Percentiles rank a stretch among this genome's conserved stretches.
Conservation (phyloP, 2,888 invertebrate species). For the Synanthedon andrenaeformis region DNA sequence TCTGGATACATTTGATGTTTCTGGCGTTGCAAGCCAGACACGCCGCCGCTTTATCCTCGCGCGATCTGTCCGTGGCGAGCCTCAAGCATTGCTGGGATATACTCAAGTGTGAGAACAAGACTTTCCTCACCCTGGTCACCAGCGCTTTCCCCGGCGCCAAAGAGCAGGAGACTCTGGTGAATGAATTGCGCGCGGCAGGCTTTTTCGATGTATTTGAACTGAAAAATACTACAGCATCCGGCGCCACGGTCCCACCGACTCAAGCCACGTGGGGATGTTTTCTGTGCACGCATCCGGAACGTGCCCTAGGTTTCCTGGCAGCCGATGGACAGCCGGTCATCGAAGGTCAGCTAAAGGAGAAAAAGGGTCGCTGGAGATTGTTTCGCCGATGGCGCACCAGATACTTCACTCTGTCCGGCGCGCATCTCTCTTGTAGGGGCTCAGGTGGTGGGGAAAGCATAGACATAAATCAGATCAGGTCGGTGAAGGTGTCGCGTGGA, state of each 20-base stretch:
- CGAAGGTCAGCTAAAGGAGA: constrained; percentile 91
- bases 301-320: constrained; percentile 82
- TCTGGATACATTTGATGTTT: constrained; percentile 97
- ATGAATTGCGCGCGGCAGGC: constrained; percentile 86
- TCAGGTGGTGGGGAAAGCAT: constrained; percentile 87
- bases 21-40: constrained; percentile 89
- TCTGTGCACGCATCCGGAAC: constrained; percentile 92
- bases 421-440: constrained; percentile 88
- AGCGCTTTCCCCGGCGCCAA: constrained; percentile 93
- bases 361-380: constrained; percentile 91
- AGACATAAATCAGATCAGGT: constrained; percentile 92
- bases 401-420: constrained; percentile 94
- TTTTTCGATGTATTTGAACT: constrained; percentile 95
- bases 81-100: constrained; percentile 95
- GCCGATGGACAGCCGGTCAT: constrained; percentile 88
- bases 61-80: constrained; percentile 85
- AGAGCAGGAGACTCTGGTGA: constrained; percentile 88
- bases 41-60: constrained; percentile 80
- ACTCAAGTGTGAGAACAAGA: constrained; percentile 90
- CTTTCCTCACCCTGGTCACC: constrained; percentile 90
- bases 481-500: constrained; percentile 92
- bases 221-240: constrained; percentile 56
- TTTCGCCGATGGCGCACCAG: constrained; percentile 93
- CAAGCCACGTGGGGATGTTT: constrained; percentile 87
- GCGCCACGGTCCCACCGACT: constrained; percentile 20